Base-by-base conservation (phyloP, 2,888 invertebrate species). In the Oxyscelio sp. region DNA sequence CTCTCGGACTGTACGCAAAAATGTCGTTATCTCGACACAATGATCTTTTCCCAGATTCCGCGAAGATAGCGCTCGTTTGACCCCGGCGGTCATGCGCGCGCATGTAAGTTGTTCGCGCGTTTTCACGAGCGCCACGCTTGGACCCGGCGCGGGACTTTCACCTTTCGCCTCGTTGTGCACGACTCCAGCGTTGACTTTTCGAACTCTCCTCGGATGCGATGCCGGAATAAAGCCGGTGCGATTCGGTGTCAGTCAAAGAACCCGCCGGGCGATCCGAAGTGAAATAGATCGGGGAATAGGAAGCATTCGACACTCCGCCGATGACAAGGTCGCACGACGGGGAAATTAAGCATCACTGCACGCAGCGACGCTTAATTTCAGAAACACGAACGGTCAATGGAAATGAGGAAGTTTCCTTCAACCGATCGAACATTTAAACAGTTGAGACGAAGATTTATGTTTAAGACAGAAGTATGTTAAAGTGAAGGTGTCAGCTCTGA, bases 121-220 rank as follows among this genome's bases (percentile, higher is more conserved):
- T 86, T 86, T 71, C 84, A 73, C 83, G 74, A 77, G 61, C 70
- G 83, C 17, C 19, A 11, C 15, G 54, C 54, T 63, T 21, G 74
- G 79, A 68, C 56, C 83, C 56, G 43, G 83, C 75, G 89, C 90
- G 90, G 91, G 90, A 93, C 94, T 94, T 94, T 94, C 94, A 94
- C 94, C 94, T 94, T 94, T 94, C 93, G 91, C 94, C 93, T 93
- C 90, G 85, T 71, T 63, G 84, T 74, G 83, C 90, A 89, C 89
- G 89, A 90, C 89, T 90, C 90, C 78, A 68, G 77, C 77, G 87
- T 87, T 90, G 88, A 88, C 90, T 90, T 87, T 84, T 88, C 90
- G 89, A 91, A 88, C 92, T 89, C 89, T 87, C 87, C 71, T 83
- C 84, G 79, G 45, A 63, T 70, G 66, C 38, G 22, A n/a, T n/a